Conservation (phyloP, 2,113 vertebrate species). For the Prietella phreatophila region DNA sequence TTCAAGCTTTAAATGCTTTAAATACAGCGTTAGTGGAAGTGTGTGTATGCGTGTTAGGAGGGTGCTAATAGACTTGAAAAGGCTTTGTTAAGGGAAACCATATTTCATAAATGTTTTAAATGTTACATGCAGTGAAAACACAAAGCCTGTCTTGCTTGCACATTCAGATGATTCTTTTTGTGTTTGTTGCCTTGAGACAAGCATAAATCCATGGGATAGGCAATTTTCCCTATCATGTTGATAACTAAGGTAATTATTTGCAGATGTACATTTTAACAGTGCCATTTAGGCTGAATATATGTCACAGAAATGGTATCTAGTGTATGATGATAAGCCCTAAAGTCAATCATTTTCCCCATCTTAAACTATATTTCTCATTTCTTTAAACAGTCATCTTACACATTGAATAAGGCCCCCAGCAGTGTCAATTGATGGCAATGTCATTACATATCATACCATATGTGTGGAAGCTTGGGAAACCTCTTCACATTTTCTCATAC, state of each 20-base stretch:
- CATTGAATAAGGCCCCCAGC: not conserved
- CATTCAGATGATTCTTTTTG: slow-evolving; percentile 15
- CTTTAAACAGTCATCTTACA: not conserved
- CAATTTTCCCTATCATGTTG: slow-evolving; percentile 16
- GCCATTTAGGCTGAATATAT: not conserved
- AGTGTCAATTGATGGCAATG: not conserved
- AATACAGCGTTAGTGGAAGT: not conserved
- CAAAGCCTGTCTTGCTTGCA: slow-evolving; percentile 18
- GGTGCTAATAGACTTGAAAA: slow-evolving; percentile 43
- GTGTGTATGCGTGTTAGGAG: not conserved
- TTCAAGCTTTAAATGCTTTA: slow-evolving; percentile 46
- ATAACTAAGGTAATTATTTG: not conserved
- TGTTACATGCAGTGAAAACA: slow-evolving; percentile 36
- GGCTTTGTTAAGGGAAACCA: slow-evolving; percentile 23
- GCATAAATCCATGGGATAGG: not conserved
- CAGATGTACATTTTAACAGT: not conserved
- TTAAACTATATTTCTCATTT: not conserved
- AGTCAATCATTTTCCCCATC: not conserved
- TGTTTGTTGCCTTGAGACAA: slow-evolving; percentile 32
- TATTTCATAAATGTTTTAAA: slow-evolving; percentile 43
- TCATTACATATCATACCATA: not conserved
- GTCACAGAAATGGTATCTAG: not conserved
- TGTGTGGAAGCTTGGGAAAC: not conserved
- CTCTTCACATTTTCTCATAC: not conserved
- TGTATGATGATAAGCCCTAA: not conserved